These are phyloP conservation scores for Drosophila formosana DNA, from an alignment of 2,888 invertebrate species.

Conservation along the genomic window DNA sequence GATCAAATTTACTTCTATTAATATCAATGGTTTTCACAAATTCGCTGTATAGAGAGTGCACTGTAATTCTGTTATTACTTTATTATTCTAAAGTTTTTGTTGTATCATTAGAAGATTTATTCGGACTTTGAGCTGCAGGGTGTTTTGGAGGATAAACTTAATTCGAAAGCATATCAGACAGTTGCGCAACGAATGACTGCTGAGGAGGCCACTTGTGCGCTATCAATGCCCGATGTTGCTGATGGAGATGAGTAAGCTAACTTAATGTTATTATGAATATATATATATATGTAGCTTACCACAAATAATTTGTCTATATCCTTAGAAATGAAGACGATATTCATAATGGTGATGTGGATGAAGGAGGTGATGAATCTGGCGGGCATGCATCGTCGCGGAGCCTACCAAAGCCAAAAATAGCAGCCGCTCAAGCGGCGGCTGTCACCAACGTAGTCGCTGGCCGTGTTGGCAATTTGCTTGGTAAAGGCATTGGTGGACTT, in stretches of 20 bases:
- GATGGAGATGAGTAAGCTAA: slow-evolving; percentile 87
- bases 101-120: slow-evolving; percentile 93
- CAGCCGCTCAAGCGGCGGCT: slow-evolving; percentile 83
- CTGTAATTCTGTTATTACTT: background rate
- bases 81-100: background rate
- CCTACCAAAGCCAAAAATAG: slow-evolving; percentile 82
- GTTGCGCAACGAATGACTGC: slow-evolving; percentile 98
- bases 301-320: background rate
- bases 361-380: slow-evolving; percentile 71
- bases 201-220: slow-evolving; percentile 96
- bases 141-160: slow-evolving; percentile 98
- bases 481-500: slow-evolving; percentile 95
- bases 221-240: slow-evolving; percentile 92
- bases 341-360: slow-evolving; percentile 77
- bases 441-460: slow-evolving; percentile 88
- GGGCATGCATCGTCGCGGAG: slow-evolving; percentile 77
- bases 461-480: slow-evolving; percentile 94
- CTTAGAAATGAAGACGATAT: slow-evolving; percentile 68
- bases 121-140: slow-evolving; percentile 99
- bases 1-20: too few relatives aligned
- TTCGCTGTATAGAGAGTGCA: background rate
- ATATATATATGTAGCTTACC: background rate
- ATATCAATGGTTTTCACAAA: background rate
- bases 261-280: background rate
- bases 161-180: slow-evolving; percentile 97